Conservation (phyloP, 2,113 vertebrate species). For the Siphamia tubifer region DNA sequence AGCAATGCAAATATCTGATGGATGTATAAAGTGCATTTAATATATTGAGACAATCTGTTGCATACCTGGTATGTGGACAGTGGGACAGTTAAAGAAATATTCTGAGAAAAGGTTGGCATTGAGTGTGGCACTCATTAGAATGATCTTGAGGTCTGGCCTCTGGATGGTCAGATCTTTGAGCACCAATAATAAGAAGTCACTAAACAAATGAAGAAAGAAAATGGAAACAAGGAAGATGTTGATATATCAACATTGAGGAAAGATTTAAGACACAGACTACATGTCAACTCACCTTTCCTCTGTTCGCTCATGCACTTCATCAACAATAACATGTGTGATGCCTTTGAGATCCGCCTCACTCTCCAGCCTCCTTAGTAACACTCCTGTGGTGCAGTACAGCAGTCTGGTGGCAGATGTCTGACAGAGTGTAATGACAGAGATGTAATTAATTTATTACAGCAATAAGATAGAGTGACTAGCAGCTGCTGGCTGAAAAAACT, state of each 20-base stretch:
- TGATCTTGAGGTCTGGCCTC: conserved; percentile 88
- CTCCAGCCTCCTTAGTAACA: conserved; percentile 90
- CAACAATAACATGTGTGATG: conserved; percentile 91
- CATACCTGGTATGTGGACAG: conserved; percentile 93
- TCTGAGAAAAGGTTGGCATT: conserved; percentile 94
- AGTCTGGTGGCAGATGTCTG: conserved; percentile 92
- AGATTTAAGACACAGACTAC: background rate
- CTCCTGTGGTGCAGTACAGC: conserved; percentile 95
- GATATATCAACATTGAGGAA: background rate
- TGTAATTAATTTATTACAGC: too few relatives aligned
- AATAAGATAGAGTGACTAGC: background rate
- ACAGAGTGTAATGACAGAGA: background rate
- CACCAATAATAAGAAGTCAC: conserved; percentile 96
- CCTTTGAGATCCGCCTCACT: conserved; percentile 86
- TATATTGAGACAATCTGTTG: background rate
- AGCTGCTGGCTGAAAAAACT: background rate
- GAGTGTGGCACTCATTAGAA: conserved; percentile 97
- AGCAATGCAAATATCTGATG: background rate
- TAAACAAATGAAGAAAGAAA: conserved; percentile 35
- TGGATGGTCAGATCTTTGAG: conserved; percentile 90
- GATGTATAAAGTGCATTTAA: background rate
- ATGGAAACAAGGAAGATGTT: background rate
- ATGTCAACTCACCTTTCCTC: conserved; percentile 88
- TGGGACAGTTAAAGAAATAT: conserved; percentile 88
- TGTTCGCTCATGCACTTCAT: conserved; percentile 97